Base-by-base conservation (phyloP, 2,797 vertebrate genomes). In the Sylvia borin region DNA sequence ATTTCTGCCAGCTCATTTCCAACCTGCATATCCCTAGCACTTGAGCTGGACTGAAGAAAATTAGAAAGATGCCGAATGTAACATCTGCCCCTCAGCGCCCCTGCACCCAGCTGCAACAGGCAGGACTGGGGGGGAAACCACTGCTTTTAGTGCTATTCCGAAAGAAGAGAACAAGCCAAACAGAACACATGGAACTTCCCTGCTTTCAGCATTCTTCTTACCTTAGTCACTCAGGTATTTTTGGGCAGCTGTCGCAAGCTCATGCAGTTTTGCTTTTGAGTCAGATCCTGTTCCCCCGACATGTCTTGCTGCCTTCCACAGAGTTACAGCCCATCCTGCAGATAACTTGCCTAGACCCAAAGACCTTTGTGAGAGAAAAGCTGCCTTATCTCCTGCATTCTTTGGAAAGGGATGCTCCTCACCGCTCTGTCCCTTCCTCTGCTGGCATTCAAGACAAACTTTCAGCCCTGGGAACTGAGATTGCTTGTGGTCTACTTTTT, bases 201-300 rank as follows among this genome's bases (percentile, higher is more conserved):
- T 48, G n/a, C 50, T 88, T 48, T 60, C 61, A 57, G 73, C 93
- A 88, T 96, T 94, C 58, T 74, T 85, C 47, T 51, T 71, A 42
- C 61, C 71, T 94, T 93, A 96, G 57, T 97, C 96, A 94, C 22
- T 13, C 91, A 95, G 87, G 94, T 85, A 67, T 75, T 91, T 95
- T 91, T 61, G 77, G 83, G 91, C 84, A 89, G 74, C 79, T 95
- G 91, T 91, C 0, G 60, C 92, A 93, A 96, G 84, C 32, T 64
- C 5, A 0, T 50, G 76, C 65, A 88, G 85, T 76, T 85, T 70
- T 91, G 67, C 27, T 90, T 95, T 94, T 94, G 96, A 95, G 80
- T 93, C 89, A 95, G 91, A 73, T 90, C 92, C 87, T 85, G 77
- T 31, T 91, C 72, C 29, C n/a, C 58, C 64, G 50, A 58, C 61